Conservation (phyloP, 1,140 invertebrate genomes). For the Pseudomyrmex concolor region DNA sequence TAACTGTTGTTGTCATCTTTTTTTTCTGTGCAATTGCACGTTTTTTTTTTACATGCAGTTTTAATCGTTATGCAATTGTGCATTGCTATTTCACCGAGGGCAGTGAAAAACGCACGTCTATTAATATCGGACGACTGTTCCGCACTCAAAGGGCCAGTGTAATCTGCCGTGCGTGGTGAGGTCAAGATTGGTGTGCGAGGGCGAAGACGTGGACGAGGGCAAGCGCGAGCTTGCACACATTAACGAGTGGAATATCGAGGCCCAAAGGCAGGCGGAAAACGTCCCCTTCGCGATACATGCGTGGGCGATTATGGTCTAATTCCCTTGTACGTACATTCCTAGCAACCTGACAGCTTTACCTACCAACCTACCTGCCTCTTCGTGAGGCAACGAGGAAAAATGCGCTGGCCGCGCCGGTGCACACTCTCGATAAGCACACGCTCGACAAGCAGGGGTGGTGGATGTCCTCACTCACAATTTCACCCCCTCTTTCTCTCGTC, state of each 20-base stretch:
- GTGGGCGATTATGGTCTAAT: slow-evolving; percentile 84
- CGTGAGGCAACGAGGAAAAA: slow-evolving; percentile 74
- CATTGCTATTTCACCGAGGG: slow-evolving; percentile 2
- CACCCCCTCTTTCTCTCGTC: background rate
- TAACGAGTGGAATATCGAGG: slow-evolving; percentile 75
- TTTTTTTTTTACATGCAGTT: background rate
- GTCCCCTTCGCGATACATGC: slow-evolving; percentile 79
- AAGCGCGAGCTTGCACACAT: slow-evolving; percentile 8
- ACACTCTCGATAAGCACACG: slow-evolving; percentile 79
- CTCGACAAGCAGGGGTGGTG: slow-evolving; percentile 82
- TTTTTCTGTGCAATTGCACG: background rate
- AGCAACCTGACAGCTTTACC: slow-evolving; percentile 81
- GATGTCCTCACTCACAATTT: slow-evolving; percentile 54
- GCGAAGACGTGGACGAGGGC: slow-evolving; percentile 26
- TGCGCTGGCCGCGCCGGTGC: slow-evolving; percentile 67
- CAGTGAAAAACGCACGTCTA: slow-evolving; percentile 34
- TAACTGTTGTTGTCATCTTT: background rate
- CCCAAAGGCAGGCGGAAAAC: slow-evolving; percentile 72
- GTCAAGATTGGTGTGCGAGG: slow-evolving; percentile 45
- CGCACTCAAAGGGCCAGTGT: slow-evolving; percentile 45
- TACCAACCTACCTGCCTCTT: slow-evolving; percentile 82
- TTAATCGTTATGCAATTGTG: background rate
- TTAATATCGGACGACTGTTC: slow-evolving; percentile 37
- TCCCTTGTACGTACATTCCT: slow-evolving; percentile 81
- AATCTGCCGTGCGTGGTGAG: slow-evolving; percentile 45